Conservation (phyloP, 2,113 vertebrate species). For the Synodontis membranacea region DNA sequence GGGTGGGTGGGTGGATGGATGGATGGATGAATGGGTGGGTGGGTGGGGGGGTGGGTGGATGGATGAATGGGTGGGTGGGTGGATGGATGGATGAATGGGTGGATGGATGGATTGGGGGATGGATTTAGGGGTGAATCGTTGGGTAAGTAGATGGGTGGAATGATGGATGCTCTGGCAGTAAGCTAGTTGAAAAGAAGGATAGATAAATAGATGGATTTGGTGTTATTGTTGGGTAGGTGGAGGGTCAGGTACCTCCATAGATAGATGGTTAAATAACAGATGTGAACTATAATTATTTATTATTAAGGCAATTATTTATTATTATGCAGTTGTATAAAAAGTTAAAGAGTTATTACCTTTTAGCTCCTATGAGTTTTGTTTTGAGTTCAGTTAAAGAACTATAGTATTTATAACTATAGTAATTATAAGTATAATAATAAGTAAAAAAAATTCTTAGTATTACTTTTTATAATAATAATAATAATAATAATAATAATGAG, state of each 20-base stretch:
- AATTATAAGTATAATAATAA: background rate
- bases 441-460: too few relatives aligned
- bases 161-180: background rate
- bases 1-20: background rate
- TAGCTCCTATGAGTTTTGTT: background rate
- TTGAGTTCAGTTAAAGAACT: background rate
- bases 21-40: background rate
- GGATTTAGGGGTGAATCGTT: background rate
- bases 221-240: background rate
- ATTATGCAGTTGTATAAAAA: background rate
- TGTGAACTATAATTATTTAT: background rate
- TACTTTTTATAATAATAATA: background rate
- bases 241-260: background rate
- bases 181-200: background rate
- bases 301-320: background rate
- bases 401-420: background rate
- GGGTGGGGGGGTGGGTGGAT: background rate
- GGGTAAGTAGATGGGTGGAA: background rate
- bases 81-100: background rate
- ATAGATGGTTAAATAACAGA: background rate
- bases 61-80: background rate
- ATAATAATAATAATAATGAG: background rate
- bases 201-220: background rate
- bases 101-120: background rate
- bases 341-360: background rate